Evolutionary conservation across 2,113 vertebrate species (phyloP), one percentile per base, ranked within the genome.

Genomic region (Hyperopisus bebe): DNA sequence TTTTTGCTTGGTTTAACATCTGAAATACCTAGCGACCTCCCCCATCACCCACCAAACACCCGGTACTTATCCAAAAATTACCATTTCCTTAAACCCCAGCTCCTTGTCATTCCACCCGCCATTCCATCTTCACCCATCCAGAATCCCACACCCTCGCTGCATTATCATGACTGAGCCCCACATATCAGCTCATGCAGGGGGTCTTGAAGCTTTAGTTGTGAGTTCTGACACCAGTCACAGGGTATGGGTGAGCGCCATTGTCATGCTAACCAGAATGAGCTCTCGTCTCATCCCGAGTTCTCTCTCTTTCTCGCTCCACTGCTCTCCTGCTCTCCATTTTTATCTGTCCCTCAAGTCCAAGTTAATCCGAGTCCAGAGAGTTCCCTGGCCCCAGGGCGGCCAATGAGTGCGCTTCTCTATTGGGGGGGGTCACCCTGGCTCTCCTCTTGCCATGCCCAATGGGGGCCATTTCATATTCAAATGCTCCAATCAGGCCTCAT

Each of bases 191-290:
- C 91, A 90, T 91, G 93, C 91, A 89, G 95, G 95, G 94, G 93
- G 90, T 88, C 94, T 94, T 93, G 93, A 92, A 92, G 94, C 95
- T 95, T 95, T 95, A 95, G 95, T 95, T 93, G 92, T 44, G 93
- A 93, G 90, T 95, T 93, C 94, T 96, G 95, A 96, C 96, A 96
- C 96, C 96, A 96, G 96, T 96, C 96, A 96, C 94, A 93, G 93
- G 94, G 94, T 94, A 96, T 96, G 95, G 95, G 94, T 93, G 55
- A 94, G 92, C 93, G 92, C 92, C 92, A 96, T 96, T 96, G 95
- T 96, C 94, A 96, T 96, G 96, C 95, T 96, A 96, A 96, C 94
- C 92, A 90, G 89, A 92, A 94, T 95, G 90, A 94, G 94, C 94
- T 95, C 96, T 95, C 95, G 95, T 90, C 88, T 96, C 95, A 96